Evolutionary conservation across 2,797 vertebrate species (phyloP).

Genomic region (Rousettus madagascariensis): DNA sequence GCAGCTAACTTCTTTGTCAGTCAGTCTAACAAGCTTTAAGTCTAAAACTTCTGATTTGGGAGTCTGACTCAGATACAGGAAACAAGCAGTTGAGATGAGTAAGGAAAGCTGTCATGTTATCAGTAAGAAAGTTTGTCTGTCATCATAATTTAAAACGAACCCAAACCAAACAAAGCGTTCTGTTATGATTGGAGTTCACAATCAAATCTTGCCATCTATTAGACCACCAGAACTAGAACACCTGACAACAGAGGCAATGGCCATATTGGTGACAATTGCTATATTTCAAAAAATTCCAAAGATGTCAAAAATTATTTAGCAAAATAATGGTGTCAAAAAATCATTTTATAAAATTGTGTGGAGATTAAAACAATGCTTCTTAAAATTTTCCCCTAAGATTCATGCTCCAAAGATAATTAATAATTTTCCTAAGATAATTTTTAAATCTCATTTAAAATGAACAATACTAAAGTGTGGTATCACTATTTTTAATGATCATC

Average conservation of each 20-base stretch:
- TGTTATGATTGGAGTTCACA: background rate
- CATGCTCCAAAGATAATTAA: background rate
- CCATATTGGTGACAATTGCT: background rate
- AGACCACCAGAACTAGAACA: background rate
- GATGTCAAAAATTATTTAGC: background rate
- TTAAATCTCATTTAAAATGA: background rate
- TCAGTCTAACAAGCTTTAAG: background rate
- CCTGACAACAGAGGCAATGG: background rate
- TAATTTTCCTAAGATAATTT: background rate
- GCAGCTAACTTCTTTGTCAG: background rate
- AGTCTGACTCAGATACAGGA: background rate
- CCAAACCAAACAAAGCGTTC: background rate
- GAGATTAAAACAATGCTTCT: background rate
- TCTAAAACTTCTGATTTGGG: background rate
- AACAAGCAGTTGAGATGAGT: background rate
- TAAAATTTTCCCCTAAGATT: background rate
- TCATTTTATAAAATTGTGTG: background rate
- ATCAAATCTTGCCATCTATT: background rate
- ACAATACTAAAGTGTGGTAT: background rate
- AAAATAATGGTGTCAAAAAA: background rate
- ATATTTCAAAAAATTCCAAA: background rate
- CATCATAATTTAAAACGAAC: background rate
- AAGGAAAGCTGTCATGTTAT: background rate
- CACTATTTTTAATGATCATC: background rate
- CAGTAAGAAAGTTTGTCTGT: background rate